Evolutionary conservation across 1,140 invertebrate species (phyloP).

Genomic region (Littorina saxatilis): DNA sequence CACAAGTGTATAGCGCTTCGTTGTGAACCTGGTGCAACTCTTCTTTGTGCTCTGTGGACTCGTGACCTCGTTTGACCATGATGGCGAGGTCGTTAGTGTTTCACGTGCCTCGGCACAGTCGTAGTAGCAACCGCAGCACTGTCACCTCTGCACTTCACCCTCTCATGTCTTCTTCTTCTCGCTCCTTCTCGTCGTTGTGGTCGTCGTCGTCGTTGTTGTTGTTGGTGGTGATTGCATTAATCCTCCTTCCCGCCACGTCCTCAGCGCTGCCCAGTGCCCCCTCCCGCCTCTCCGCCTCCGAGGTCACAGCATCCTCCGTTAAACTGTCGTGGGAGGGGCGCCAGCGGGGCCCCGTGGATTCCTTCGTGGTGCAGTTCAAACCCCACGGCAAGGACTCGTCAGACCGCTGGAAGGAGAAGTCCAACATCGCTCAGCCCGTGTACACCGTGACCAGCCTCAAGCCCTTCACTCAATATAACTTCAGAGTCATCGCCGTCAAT

Average conservation of each 20-base stretch:
- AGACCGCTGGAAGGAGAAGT: slow-evolving; percentile 84
- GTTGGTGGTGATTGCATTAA: slow-evolving; percentile 5
- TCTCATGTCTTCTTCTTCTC: too few species aligned
- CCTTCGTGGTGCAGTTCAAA: slow-evolving; percentile 97
- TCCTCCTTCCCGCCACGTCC: slow-evolving; percentile 40
- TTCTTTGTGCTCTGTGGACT: too few species aligned
- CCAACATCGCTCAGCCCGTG: slow-evolving; percentile 93
- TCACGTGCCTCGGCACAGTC: neutral
- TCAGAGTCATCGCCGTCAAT: slow-evolving; percentile 96
- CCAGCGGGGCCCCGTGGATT: slow-evolving; percentile 87
- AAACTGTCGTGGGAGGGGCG: slow-evolving; percentile 91
- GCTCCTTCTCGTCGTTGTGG: too few species aligned
- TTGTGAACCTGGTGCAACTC: too few species aligned
- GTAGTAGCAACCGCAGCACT: neutral
- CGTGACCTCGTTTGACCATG: too few species aligned
- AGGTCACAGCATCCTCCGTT: slow-evolving; percentile 94
- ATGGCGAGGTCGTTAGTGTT: too few species aligned
- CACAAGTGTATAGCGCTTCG: too few species aligned
- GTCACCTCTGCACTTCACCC: neutral
- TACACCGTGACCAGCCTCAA: slow-evolving; percentile 92
- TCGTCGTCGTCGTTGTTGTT: neutral
- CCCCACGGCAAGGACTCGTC: slow-evolving; percentile 83
- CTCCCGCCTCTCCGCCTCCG: slow-evolving; percentile 90
- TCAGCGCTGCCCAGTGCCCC: slow-evolving; percentile 92
- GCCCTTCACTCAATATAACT: slow-evolving; percentile 96